A percentile compares a stretch with the other conserved stretches of the same genome.
phyloP scores from a whole-genome alignment of 2,797 vertebrate species.

The Heterohyrax brucei region DNA sequence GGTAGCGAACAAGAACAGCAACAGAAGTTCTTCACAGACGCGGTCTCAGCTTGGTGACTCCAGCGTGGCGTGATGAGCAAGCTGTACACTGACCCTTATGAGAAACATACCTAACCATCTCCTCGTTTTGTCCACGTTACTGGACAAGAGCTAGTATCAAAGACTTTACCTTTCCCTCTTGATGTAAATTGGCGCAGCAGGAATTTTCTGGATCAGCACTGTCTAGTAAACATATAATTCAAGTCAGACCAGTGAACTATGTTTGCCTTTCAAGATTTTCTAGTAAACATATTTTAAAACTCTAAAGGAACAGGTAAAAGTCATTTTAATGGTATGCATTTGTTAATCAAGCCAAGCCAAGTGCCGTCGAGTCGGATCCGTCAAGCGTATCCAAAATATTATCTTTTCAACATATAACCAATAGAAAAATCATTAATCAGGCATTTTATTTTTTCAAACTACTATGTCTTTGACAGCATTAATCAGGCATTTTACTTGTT shows the following conservation, averaged over 20 bases:
- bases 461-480: not conserved
- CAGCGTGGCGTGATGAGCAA: too few relatives aligned
- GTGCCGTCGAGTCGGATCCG: too few relatives aligned
- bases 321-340: not conserved
- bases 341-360: not conserved
- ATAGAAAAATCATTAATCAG: not conserved
- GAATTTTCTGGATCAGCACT: not conserved
- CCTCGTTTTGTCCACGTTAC: not conserved
- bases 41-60: not conserved
- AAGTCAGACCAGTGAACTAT: not conserved
- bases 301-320: constrained; percentile 24
- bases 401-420: not conserved
- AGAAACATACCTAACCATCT: not conserved
- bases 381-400: not conserved
- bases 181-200: not conserved
- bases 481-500: not conserved
- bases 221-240: not conserved
- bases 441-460: not conserved
- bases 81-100: not conserved
- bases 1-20: too few relatives aligned
- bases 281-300: not conserved
- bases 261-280: not conserved
- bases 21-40: too few relatives aligned
- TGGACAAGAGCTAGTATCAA: not conserved
- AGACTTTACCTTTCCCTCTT: not conserved